Conservation (phyloP, 2,113 vertebrate species). For the Elachura formosa region DNA sequence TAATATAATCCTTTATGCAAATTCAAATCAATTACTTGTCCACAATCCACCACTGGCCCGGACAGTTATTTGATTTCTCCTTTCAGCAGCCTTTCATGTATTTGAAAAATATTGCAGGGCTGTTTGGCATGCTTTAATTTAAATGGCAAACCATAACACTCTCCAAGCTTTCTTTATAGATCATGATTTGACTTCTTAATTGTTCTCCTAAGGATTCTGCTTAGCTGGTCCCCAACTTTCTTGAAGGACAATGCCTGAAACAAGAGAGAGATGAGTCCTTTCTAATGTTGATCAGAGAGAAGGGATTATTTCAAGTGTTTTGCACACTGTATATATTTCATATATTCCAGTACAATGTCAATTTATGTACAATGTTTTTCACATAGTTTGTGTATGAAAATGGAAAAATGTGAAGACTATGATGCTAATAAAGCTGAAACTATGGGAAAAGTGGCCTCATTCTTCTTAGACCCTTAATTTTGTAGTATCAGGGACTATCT, state of each 20-base stretch:
- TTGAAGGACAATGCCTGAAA: not conserved
- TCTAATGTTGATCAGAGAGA: not conserved
- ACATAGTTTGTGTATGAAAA: not conserved
- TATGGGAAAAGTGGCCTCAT: not conserved
- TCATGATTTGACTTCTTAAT: not conserved
- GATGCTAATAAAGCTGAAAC: not conserved
- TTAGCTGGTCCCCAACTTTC: not conserved
- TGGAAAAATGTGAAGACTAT: not conserved
- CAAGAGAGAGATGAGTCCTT: not conserved
- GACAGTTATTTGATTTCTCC: not conserved
- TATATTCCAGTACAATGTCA: not conserved
- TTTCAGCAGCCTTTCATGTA: not conserved
- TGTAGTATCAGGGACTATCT: not conserved
- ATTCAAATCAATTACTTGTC: not conserved
- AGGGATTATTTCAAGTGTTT: not conserved
- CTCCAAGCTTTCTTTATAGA: not conserved
- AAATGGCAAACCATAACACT: too few relatives aligned
- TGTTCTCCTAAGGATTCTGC: not conserved
- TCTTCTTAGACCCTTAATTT: not conserved
- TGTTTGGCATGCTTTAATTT: not conserved
- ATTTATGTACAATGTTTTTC: not conserved
- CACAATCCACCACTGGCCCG: not conserved
- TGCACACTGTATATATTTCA: not conserved
- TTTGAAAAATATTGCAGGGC: not conserved
- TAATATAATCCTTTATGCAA: not conserved